phyloP scores from a whole-genome alignment of 2,113 vertebrate genomes.

The Epinephelus lanceolatus region DNA sequence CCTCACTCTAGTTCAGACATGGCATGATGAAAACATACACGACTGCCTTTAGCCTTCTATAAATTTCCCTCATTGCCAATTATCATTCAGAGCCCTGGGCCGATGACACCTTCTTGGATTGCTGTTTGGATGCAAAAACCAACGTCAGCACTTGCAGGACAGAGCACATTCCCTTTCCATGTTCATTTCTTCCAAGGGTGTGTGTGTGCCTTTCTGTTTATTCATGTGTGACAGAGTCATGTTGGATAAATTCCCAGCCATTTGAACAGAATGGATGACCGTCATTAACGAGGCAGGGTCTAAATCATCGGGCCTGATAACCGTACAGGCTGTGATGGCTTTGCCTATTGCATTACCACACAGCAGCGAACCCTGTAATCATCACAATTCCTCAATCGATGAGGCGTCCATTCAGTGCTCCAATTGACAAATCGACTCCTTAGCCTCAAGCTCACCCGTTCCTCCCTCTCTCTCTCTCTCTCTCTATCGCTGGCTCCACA shows the following conservation, averaged over 20 bases:
- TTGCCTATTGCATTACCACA: constrained; percentile 60
- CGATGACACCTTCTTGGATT: constrained; percentile 12
- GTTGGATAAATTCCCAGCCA: constrained; percentile 49
- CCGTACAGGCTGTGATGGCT: constrained; percentile 19
- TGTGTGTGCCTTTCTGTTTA: constrained; percentile 34
- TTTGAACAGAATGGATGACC: constrained; percentile 52
- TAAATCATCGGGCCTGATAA: constrained; percentile 57
- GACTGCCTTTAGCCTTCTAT: constrained; percentile 5
- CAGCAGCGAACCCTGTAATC: constrained; percentile 58
- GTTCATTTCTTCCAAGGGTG: neutral
- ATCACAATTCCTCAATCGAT: constrained; percentile 69
- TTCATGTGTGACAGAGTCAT: constrained; percentile 38
- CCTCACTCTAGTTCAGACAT: neutral
- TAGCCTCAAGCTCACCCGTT: constrained; percentile 15
- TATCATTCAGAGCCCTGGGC: neutral
- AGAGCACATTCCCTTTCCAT: constrained; percentile 4
- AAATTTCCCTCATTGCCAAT: constrained; percentile 22
- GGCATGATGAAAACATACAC: constrained; percentile 44
- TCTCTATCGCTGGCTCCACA: constrained; percentile 7
- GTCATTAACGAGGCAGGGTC: constrained; percentile 47
- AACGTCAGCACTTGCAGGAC: constrained; percentile 23
- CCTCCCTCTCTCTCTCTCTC: constrained; percentile 11
- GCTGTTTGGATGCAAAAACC: constrained; percentile 14
- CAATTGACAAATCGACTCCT: constrained; percentile 62
- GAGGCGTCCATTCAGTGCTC: constrained; percentile 56